Percentiles rank a stretch among this genome's conserved stretches.
These are phyloP conservation scores for Neogale vison DNA, from an alignment of 2,113 vertebrate species.

Conservation along the genomic window DNA sequence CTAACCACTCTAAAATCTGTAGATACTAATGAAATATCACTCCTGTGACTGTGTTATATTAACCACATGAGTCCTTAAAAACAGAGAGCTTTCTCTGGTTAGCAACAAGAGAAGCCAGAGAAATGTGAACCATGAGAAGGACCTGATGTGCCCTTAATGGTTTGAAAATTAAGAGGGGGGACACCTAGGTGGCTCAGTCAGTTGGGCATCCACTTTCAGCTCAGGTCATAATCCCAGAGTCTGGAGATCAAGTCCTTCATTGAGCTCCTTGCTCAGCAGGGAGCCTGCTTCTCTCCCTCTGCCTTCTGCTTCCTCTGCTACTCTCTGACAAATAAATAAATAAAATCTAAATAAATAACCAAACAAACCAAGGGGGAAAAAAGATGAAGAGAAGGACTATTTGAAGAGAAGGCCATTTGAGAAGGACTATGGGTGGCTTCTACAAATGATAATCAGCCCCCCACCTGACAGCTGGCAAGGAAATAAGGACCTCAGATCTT, in stretches of 20 bases:
- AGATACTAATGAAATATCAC: not conserved
- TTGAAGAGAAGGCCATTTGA: not conserved
- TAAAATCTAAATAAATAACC: not conserved
- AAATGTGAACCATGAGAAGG: not conserved
- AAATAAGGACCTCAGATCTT: not conserved
- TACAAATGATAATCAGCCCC: not conserved
- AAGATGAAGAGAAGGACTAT: not conserved
- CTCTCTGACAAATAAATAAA: not conserved
- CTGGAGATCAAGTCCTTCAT: too few relatives aligned
- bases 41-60: not conserved
- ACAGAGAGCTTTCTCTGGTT: not conserved
- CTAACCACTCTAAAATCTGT: not conserved
- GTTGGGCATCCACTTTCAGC: not conserved
- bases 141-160: not conserved
- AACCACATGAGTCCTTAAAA: not conserved
- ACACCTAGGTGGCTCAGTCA: not conserved
- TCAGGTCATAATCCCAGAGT: not conserved
- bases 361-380: not conserved
- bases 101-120: not conserved
- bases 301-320: not conserved
- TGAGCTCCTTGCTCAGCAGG: not conserved
- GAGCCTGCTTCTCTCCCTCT: not conserved
- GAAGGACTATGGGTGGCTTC: not conserved
- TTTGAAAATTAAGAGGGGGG: not conserved
- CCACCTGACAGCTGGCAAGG: not conserved